Percentiles rank a stretch among this genome's conserved stretches.
Conservation (phyloP, 2,113 vertebrate genomes). For the Semnornis frantzii region DNA sequence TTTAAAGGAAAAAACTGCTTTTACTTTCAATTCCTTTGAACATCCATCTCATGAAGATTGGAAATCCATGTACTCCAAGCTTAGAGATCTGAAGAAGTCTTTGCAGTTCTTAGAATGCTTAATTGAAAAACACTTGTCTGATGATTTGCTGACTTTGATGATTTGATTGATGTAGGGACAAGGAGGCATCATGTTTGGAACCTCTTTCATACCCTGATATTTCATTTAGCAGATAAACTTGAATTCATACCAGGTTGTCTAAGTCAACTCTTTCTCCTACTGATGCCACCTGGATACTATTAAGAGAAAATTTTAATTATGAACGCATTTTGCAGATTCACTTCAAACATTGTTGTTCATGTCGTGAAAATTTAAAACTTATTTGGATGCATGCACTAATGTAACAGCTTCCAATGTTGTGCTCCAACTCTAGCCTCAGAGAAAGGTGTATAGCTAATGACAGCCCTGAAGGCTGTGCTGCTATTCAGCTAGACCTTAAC, state of each 20-base stretch:
- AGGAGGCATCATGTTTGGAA: neutral
- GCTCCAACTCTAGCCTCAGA: neutral
- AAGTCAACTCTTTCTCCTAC: neutral
- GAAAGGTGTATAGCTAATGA: no score
- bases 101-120: neutral
- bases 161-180: neutral
- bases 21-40: slow-evolving; percentile 8
- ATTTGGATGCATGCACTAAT: neutral
- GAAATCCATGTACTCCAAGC: neutral
- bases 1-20: slow-evolving; percentile 25
- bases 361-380: neutral
- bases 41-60: neutral
- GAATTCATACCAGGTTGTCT: neutral
- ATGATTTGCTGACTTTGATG: neutral
- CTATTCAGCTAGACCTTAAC: no score
- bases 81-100: neutral
- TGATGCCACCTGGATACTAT: neutral
- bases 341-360: neutral
- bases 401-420: neutral
- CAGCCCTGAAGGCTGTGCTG: no score
- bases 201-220: neutral
- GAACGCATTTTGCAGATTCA: neutral
- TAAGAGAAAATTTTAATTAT: neutral
- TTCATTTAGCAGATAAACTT: neutral
- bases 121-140: neutral